Base-by-base conservation (phyloP, 2,888 invertebrate genomes). In the Eupithecia pulchellata region DNA sequence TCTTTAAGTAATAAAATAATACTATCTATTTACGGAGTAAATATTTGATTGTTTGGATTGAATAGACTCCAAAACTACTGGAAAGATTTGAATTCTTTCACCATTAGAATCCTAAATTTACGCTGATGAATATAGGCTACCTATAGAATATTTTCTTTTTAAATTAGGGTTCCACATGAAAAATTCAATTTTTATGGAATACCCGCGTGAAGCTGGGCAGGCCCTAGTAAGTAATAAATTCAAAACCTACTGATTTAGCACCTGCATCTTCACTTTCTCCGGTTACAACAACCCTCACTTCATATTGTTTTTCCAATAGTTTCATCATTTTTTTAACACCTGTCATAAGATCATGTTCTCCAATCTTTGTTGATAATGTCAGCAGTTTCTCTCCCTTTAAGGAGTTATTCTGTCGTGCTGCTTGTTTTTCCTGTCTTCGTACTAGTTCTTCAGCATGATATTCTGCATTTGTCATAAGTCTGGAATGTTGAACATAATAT, bases 391-490 rank as follows among this genome's bases (percentile, higher is more conserved):
- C 96, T 0, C 96, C 95, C 86, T 96, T 97, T 20, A 94, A 84
- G 4, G 82, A 69, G 76, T 78, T 85, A 69, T 85, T 88, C 70
- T 92, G 89, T 60, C 88, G 91, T 25, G 89, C 85, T 69, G 79
- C 80, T 81, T 95, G 95, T 76, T 92, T 95, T 72, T 91, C 88
- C 82, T 95, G 95, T 62, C 95, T 89, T 78, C 88, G 94, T 77
- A 92, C 89, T 63, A 95, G 82, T 80, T 96, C 96, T 82, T 96
- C 96, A 55, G 95, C 87, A 71, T 96, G 93, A 85, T 96, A 95
- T 83, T 97, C 96, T n/a, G 95, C 85, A 72, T 95, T 95, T 4
- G 96, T 95, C 95, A 97, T 95, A 63, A 97, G 88, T 83, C 95
- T 96, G 55, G 20, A 73, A 66, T 25, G 57, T 8, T 29, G 29